Evolutionary conservation across 35 echinoderm and acorn worm genomes (phyloP), one percentile per base, ranked within the genome.

Genomic region (Patiria miniata): DNA sequence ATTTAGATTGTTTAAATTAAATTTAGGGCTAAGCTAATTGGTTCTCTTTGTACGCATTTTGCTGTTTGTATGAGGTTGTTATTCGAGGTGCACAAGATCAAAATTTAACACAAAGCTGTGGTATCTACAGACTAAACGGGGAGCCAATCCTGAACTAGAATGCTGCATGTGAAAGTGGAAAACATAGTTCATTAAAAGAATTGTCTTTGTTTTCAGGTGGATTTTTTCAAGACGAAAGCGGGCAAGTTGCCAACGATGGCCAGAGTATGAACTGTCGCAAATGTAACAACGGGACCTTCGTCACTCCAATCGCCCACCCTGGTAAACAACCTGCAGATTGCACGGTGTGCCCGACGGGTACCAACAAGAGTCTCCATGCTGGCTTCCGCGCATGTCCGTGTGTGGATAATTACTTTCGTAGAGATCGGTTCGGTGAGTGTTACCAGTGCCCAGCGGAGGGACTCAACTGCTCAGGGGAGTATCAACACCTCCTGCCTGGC

Each of bases 381-480:
- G 77, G 51, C 2, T 86, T 86, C 60, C 68, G 89, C 16, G 89
- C 83, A 29, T 91, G 88, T 52, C 39, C 84, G 16, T 91, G 89
- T 61, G 59, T 86, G 42, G 77, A 42, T 16, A 58, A 85, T 37
- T 86, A 86, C 38, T 65, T 39, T 39, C 68, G 89, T 30, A 81
- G 8, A 1, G 30, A 54, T 36, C 73, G 89, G 14, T 91, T 86
- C 37, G 60, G 39, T 16, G 51, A 40, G 15, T 91, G 89, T 22
- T 36, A 57, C 4, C 76, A 39, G 26, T 91, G 89, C 40, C 53
- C 40, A 5, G 1, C 1, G 39, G 50, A 81, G 28, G 88, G 89
- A 16, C 5, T 91, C n/a, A 83, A 91, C 55, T 86, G 89, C 84
- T 78, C 89, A 21, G 42, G 40, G 17, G 89, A 91, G 50, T 91